These are phyloP conservation scores for Entomyzon cyanotis DNA, from an alignment of 2,113 vertebrate genomes.

Conservation along the genomic window DNA sequence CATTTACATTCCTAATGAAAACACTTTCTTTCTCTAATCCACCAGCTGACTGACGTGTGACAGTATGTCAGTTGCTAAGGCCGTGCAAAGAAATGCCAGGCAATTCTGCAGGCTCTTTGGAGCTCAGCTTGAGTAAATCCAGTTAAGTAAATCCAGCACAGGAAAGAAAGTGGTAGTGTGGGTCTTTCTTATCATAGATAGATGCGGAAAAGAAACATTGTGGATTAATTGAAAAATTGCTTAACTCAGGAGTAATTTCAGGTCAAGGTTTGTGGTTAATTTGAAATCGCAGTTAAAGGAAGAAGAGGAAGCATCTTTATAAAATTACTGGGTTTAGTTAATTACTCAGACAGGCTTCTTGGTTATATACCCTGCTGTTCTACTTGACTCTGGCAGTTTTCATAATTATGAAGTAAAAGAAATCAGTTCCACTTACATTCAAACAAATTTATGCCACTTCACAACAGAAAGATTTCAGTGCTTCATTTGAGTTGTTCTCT, in stretches of 20 bases:
- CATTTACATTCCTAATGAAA: constrained; percentile 22
- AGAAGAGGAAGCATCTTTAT: not conserved
- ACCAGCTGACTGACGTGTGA: not conserved
- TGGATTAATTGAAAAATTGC: not conserved
- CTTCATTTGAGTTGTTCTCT: not conserved
- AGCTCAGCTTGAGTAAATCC: constrained; percentile 24
- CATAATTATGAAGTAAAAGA: not conserved
- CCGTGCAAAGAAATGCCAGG: not conserved
- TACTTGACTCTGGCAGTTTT: not conserved
- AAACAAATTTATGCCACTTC: not conserved
- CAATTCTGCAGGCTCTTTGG: not conserved
- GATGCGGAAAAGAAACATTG: not conserved
- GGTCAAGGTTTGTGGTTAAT: not conserved
- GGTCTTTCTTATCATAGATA: not conserved
- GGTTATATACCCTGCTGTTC: not conserved
- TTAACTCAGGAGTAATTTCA: not conserved
- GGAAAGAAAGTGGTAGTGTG: not conserved
- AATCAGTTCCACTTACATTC: not conserved
- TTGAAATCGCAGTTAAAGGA: not conserved
- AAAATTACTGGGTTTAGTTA: not conserved
- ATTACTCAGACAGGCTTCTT: not conserved
- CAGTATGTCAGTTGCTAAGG: not conserved
- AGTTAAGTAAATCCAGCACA: constrained; percentile 35
- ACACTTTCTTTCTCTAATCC: not conserved
- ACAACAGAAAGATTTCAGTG: not conserved